Evolutionary conservation across 2,113 vertebrate genomes (phyloP).

Genomic region (Vicugna pacos): DNA sequence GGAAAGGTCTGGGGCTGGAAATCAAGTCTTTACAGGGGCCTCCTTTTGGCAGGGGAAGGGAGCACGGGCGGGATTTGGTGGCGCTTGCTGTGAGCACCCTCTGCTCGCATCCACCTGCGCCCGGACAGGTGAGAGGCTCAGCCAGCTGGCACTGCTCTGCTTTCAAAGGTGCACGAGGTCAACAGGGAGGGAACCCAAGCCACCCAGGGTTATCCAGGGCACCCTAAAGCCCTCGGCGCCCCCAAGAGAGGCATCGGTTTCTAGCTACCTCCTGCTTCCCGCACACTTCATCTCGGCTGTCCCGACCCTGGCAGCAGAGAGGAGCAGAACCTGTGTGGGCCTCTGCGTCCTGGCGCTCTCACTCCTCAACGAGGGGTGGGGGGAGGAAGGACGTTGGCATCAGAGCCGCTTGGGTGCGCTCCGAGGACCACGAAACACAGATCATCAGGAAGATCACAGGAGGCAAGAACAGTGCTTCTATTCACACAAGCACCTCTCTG

Average conservation of each 20-base stretch:
- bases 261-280: not conserved
- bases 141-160: rapidly evolving
- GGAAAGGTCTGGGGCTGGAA: not conserved
- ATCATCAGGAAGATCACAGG: not conserved
- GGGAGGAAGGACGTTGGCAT: not conserved
- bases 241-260: not conserved
- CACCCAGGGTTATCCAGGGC: rapidly evolving
- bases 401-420: not conserved
- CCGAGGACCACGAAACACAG: rapidly evolving
- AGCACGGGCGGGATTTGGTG: rapidly evolving
- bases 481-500: rapidly evolving
- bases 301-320: not conserved
- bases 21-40: not conserved
- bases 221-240: too few relatives aligned
- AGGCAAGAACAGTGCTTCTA: not conserved
- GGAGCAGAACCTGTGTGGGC: rapidly evolving
- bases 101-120: rapidly evolving
- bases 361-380: rapidly evolving
- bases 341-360: rapidly evolving
- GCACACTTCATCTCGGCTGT: rapidly evolving
- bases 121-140: rapidly evolving
- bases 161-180: not conserved
- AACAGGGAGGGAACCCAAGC: rapidly evolving
- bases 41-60: not conserved
- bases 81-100: rapidly evolving